Evolutionary conservation across 2,888 invertebrate genomes (phyloP).

Genomic region (Amorpha juglandis): DNA sequence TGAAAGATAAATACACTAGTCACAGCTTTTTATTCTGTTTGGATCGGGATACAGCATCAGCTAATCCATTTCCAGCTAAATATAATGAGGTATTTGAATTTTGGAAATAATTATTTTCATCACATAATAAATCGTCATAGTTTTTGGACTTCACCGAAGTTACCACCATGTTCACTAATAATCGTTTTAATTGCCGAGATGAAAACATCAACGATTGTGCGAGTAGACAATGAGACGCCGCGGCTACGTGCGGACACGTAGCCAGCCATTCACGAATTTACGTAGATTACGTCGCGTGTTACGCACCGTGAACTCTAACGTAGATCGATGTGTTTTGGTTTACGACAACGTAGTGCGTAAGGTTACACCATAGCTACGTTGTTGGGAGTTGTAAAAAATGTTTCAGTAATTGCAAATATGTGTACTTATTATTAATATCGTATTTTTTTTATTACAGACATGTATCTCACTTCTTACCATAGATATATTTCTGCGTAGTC

Average conservation of each 20-base stretch:
- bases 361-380: neutral
- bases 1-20: no score
- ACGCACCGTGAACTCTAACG: slow-evolving; percentile 20
- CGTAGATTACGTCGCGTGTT: slow-evolving; percentile 14
- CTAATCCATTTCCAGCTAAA: no score
- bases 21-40: no score
- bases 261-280: slow-evolving; percentile 19
- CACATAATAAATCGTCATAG: no score
- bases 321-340: slow-evolving; percentile 12
- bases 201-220: neutral
- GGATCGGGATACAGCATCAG: no score
- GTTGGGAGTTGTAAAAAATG: neutral
- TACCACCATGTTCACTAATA: no score
- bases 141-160: neutral
- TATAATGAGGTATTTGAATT: no score
- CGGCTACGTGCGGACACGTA: slow-evolving; percentile 18
- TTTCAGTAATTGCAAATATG: neutral
- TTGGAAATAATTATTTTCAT: no score
- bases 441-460: neutral
- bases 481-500: neutral
- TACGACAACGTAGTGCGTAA: neutral
- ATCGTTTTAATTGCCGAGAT: neutral
- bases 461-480: neutral
- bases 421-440: neutral
- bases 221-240: slow-evolving; percentile 16